A percentile compares a stretch with the other conserved stretches of the same genome.
Evolutionary conservation across 1,140 invertebrate species (phyloP).

Genomic region (Hylaeus anthracinus): DNA sequence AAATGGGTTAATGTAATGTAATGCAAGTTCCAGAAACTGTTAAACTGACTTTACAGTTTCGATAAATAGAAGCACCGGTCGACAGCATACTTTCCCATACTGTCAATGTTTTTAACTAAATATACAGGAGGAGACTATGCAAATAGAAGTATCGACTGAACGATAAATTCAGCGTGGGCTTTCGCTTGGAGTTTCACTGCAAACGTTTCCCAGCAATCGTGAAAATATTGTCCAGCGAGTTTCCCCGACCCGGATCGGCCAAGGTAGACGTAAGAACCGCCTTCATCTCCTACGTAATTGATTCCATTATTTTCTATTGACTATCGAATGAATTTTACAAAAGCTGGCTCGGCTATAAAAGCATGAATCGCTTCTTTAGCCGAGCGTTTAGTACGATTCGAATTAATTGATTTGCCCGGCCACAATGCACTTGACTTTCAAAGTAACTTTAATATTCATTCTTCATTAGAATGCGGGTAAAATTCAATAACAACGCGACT

Average conservation of each 20-base stretch:
- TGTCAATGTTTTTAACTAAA: conserved; percentile 33
- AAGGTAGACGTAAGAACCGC: background rate
- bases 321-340: conserved; percentile 26
- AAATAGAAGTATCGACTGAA: conserved; percentile 37
- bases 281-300: conserved; percentile 15
- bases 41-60: conserved; percentile 6
- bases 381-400: conserved; percentile 19
- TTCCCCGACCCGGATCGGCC: background rate
- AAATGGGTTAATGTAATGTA: no score
- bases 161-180: conserved; percentile 35
- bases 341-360: background rate
- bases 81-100: conserved; percentile 18
- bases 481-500: conserved; percentile 13
- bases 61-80: background rate
- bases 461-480: conserved; percentile 27
- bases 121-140: conserved; percentile 37
- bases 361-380: conserved; percentile 10
- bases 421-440: conserved; percentile 35
- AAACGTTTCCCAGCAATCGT: background rate
- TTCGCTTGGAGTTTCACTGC: background rate
- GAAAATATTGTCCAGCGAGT: conserved; percentile 12
- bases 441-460: conserved; percentile 39
- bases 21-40: background rate
- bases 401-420: conserved; percentile 25
- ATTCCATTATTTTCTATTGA: conserved; percentile 35